Conservation (phyloP, 2,888 invertebrate genomes). For the Ametastegia equiseti region DNA sequence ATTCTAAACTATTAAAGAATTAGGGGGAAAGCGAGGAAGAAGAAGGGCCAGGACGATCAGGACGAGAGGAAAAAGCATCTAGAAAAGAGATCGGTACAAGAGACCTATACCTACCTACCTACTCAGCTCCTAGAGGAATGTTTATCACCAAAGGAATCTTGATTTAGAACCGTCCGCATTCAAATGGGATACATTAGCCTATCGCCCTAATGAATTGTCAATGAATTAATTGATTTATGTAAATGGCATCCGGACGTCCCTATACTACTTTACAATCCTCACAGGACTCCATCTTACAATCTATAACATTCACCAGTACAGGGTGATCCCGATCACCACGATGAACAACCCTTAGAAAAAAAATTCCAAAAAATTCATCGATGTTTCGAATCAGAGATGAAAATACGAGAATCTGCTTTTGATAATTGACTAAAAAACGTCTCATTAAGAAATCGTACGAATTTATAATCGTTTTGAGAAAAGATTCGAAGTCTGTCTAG, state of each 20-base stretch:
- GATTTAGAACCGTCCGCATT: slow-evolving; percentile 54
- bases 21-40: not conserved
- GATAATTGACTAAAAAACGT: no score
- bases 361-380: not conserved
- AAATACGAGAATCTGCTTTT: no score
- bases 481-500: no score
- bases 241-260: slow-evolving; percentile 51
- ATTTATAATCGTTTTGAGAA: no score
- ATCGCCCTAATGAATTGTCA: slow-evolving; percentile 53
- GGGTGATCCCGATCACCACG: not conserved
- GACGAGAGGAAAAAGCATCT: not conserved
- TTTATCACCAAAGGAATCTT: slow-evolving; percentile 55
- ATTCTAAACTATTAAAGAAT: not conserved
- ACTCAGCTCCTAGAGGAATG: slow-evolving; percentile 46
- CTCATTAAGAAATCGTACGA: no score
- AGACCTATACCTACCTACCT: no score
- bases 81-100: slow-evolving; percentile 8
- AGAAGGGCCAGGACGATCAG: no score
- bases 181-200: slow-evolving; percentile 54
- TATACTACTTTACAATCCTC: slow-evolving; percentile 29
- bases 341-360: not conserved
- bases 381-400: no score
- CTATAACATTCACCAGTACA: slow-evolving; percentile 1
- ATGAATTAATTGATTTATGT: slow-evolving; percentile 60
- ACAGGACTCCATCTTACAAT: slow-evolving; percentile 29